Base-by-base conservation (phyloP, 53 echinoderm and acorn worm genomes). In the Hippasteria phrygiana region DNA sequence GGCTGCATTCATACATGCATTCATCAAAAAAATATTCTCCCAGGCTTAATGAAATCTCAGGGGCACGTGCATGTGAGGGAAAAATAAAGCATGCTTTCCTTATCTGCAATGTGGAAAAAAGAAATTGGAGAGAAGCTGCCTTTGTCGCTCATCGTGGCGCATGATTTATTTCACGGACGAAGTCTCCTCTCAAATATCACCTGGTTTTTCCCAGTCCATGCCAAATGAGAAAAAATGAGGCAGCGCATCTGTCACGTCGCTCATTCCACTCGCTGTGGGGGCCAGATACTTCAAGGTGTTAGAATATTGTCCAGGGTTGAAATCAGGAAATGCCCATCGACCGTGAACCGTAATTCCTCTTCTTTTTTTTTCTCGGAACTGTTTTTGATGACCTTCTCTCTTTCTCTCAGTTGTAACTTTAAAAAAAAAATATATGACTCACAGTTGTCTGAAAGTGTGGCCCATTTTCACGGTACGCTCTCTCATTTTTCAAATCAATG, bases 161-260 rank as follows among this genome's bases (percentile, higher is more conserved):
- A 74, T 74, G 45, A 42, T 43, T 74, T 74, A 59, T 59, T 59
- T 59, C 43, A 40, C 46, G 29, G 74, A 22, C 13, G 74, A 16
- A 29, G 11, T 74, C 47, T 14, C 29, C 45, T 45, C 43, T 74
- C 74, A 28, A 24, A 5, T 76, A 76, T 48, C 34, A 36, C 47
- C 50, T 5, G 1, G 37, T 22, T 12, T 10, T 11, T 26, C 43
- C 27, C 28, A 10, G 14, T 27, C 45, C 43, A 43, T 26, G 29
- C 28, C 42, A 51, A 48, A 51, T 74, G 47, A 47, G 46, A 27
- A 43, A 74, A 75, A 51, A 51, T 17, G 2, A 51, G 16, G 2
- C 12, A 20, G 51, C 51, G 48, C 75, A 75, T 51, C 76, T 54
- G 76, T 76, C 33, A 76, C 20, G 33, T 54, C 0, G 9, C 50